A percentile compares a stretch with the other conserved stretches of the same genome.
These are phyloP conservation scores for Ptyas mucosa DNA, from an alignment of 2,113 vertebrate genomes.

Conservation along the genomic window DNA sequence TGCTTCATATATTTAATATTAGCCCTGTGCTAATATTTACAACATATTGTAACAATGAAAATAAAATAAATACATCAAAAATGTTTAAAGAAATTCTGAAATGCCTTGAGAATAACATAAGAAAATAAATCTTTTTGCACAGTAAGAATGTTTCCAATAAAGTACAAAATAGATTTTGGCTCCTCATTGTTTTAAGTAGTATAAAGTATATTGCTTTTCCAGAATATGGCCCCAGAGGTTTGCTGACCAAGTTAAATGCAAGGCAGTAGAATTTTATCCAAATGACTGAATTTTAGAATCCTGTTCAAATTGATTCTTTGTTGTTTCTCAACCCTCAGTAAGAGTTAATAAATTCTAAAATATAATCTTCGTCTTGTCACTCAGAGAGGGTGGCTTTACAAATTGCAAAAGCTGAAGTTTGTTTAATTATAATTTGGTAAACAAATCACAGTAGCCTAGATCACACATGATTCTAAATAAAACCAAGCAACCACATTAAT, in stretches of 20 bases:
- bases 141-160: not conserved
- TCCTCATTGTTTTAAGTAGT: not conserved
- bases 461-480: not conserved
- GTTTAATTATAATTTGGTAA: not conserved
- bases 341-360: not conserved
- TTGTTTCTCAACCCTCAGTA: not conserved
- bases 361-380: not conserved
- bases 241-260: not conserved
- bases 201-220: slow-evolving; percentile 29
- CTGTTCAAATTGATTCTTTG: not conserved
- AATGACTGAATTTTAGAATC: not conserved
- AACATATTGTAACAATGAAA: not conserved
- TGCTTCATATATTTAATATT: not conserved
- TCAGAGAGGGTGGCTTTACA: not conserved
- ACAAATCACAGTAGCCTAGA: not conserved
- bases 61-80: not conserved
- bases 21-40: not conserved
- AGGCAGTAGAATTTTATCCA: not conserved
- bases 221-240: slow-evolving; percentile 5
- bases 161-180: not conserved
- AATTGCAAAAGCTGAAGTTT: not conserved
- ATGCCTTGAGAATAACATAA: not conserved
- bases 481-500: not conserved
- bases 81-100: not conserved
- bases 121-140: not conserved